phyloP scores from a whole-genome alignment of 2,888 invertebrate species.

The Trichopoda pennipes region DNA sequence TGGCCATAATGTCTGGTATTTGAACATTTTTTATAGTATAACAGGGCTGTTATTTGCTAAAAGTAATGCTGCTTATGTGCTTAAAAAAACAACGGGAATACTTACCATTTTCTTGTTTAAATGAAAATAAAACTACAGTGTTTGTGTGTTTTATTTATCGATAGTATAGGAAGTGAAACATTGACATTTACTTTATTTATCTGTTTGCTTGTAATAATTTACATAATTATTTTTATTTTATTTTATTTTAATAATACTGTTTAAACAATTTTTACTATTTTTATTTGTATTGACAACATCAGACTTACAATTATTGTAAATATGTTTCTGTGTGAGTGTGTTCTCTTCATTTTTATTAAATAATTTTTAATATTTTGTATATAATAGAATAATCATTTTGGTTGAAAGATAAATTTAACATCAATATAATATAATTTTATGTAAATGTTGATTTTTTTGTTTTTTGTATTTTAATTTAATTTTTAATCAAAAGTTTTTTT shows the following conservation, averaged over 20 bases:
- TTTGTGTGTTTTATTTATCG: conserved; percentile 39
- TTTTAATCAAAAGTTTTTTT: conserved; percentile 30
- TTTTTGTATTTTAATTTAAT: background rate
- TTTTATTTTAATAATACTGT: conserved; percentile 54
- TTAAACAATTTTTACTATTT: conserved; percentile 70
- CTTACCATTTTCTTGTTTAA: background rate
- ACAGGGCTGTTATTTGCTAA: background rate
- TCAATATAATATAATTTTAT: conserved; percentile 42
- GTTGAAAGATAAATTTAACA: conserved; percentile 45
- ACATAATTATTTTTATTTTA: conserved; percentile 51
- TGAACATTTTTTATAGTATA: too few species aligned
- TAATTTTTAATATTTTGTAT: conserved; percentile 45
- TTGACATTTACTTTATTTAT: conserved; percentile 64
- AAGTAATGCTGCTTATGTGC: background rate
- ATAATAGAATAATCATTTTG: conserved; percentile 48
- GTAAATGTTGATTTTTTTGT: conserved; percentile 26
- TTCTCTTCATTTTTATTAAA: conserved; percentile 37
- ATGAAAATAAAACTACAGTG: conserved; percentile 13
- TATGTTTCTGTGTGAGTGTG: conserved; percentile 27
- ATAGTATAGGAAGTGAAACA: conserved; percentile 66
- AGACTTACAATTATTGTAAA: conserved; percentile 77
- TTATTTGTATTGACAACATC: conserved; percentile 77
- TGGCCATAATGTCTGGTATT: too few species aligned
- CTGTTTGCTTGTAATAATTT: conserved; percentile 49
- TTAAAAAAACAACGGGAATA: background rate